These are phyloP conservation scores for Vipera latastei DNA, from an alignment of 2,797 vertebrate genomes.

Conservation along the genomic window DNA sequence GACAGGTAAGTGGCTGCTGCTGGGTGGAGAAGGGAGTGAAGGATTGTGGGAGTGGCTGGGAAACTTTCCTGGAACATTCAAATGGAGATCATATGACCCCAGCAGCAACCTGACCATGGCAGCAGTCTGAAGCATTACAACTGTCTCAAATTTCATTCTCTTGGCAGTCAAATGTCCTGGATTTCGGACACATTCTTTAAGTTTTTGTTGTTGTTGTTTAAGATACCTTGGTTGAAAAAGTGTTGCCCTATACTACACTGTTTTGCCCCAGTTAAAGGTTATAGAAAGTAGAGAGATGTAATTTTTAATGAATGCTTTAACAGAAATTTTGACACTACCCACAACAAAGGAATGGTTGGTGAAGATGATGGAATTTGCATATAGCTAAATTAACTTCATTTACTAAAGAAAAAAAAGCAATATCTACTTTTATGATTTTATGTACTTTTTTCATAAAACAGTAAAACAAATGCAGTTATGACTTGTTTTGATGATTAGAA, in stretches of 20 bases:
- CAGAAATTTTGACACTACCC: background rate
- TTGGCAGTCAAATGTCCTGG: background rate
- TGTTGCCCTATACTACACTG: background rate
- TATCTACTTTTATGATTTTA: background rate
- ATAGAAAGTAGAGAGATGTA: background rate
- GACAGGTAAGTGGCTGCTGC: background rate
- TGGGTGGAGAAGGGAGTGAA: background rate
- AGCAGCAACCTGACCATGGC: background rate
- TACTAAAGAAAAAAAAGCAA: background rate
- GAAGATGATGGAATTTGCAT: background rate
- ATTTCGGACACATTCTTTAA: background rate
- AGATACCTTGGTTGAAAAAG: background rate
- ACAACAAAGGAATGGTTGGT: background rate
- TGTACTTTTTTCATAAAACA: background rate
- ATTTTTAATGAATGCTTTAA: background rate
- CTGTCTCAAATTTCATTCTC: background rate
- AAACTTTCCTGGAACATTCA: background rate
- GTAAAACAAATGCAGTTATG: background rate
- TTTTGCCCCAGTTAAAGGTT: background rate
- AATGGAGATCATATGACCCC: background rate
- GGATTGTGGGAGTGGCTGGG: background rate
- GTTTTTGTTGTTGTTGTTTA: background rate
- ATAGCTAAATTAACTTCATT: background rate
- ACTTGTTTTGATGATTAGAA: background rate
- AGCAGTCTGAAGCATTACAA: background rate